Conservation (phyloP, 2,113 vertebrate species). For the Chiloscyllium plagiosum region DNA sequence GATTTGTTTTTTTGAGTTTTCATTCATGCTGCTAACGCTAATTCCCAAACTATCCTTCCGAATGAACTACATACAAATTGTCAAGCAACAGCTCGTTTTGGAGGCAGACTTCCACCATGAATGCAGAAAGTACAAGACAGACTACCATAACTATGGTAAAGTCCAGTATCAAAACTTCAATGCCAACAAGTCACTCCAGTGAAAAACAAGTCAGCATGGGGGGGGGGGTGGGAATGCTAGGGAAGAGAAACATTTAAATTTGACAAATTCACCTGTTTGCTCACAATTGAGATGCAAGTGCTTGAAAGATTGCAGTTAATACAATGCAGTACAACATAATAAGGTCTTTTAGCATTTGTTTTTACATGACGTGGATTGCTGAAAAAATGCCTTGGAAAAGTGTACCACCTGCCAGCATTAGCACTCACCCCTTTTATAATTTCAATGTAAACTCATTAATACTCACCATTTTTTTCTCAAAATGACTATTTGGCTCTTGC, state of each 20-base stretch:
- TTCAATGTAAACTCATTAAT: background rate
- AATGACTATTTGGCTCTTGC: background rate
- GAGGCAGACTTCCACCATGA: background rate
- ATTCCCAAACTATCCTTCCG: background rate
- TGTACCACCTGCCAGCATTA: background rate
- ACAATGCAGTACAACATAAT: background rate
- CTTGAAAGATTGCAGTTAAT: background rate
- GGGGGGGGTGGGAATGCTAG: background rate
- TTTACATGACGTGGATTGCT: background rate
- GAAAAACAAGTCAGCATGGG: too few relatives aligned
- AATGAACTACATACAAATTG: background rate
- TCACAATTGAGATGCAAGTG: background rate
- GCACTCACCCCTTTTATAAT: background rate
- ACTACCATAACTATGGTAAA: background rate
- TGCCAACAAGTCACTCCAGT: too few relatives aligned
- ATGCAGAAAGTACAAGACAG: background rate
- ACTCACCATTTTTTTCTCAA: background rate
- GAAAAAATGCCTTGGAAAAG: background rate
- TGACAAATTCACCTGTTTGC: background rate
- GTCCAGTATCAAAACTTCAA: background rate
- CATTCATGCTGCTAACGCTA: background rate
- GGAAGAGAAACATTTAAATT: background rate
- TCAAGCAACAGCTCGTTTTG: background rate
- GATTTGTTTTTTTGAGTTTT: background rate
- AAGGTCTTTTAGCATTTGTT: background rate